A percentile compares a stretch with the other conserved stretches of the same genome.
Conservation (phyloP, 2,888 invertebrate genomes). For the Cotesia congregata region DNA sequence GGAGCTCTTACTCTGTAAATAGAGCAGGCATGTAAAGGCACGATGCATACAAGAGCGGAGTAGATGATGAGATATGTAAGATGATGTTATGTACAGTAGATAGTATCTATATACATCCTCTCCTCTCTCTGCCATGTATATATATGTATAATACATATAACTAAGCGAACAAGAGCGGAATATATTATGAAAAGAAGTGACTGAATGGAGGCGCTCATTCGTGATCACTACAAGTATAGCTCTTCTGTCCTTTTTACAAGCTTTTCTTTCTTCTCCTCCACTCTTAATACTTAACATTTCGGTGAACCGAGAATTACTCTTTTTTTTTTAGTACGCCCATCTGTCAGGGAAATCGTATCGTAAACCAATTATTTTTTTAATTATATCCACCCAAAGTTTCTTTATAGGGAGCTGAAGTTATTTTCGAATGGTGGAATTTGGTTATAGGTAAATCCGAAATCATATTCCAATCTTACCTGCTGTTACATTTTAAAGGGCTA, state of each 20-base stretch:
- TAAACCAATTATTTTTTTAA: constrained; percentile 16
- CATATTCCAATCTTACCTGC: not conserved
- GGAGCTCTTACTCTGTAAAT: constrained; percentile 1
- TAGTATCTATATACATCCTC: not conserved
- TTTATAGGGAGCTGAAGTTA: not conserved
- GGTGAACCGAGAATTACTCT: constrained; percentile 23
- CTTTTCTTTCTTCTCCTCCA: constrained; percentile 15
- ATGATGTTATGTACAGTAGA: not conserved
- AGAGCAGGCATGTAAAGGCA: constrained; percentile 16
- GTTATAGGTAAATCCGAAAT: not conserved
- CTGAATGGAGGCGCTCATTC: constrained; percentile 56
- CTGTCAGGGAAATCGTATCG: constrained; percentile 20
- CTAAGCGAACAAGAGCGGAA: constrained; percentile 38
- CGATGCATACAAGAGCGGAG: constrained; percentile 17
- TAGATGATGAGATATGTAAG: constrained; percentile 2
- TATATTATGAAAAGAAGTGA: constrained; percentile 46
- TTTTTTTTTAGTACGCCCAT: constrained; percentile 14
- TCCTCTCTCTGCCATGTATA: not conserved
- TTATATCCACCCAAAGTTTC: constrained; percentile 6
- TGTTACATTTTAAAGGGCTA: not conserved
- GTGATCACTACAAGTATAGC: constrained; percentile 49
- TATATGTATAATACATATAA: constrained; percentile 28
- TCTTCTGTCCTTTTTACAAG: constrained; percentile 23
- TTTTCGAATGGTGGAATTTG: not conserved
- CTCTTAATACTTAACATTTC: not conserved